Evolutionary conservation across 1,140 invertebrate species (phyloP), one percentile per base, ranked within the genome.

Genomic region (Dendrolimus punctatus): DNA sequence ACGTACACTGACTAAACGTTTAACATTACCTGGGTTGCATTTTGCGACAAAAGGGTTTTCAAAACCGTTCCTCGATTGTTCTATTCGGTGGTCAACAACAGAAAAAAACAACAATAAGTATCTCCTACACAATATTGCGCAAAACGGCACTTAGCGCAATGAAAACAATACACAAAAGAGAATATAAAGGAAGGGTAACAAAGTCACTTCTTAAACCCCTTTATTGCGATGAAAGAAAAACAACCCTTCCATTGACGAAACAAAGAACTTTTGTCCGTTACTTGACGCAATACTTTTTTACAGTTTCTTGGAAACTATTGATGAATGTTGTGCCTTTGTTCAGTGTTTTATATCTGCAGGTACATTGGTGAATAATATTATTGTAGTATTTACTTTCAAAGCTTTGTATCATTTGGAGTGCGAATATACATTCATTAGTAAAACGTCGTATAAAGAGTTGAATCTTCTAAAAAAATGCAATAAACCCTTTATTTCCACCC

Each of bases 161-260:
- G 60, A 55, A 23, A 23, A 23, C 23, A 23, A 23, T 23, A 23
- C 23, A 23, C 23, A 62, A 73, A 69, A 65, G 67, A 58, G 51
- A 56, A 64, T 76, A 78, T 72, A 73, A 80, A 77, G 72, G 71
- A 77, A 73, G 74, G 69, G 68, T 73, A 66, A 78, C 74, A 78
- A 80, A 74, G 61, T 61, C 62, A 53, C 49, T 62, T 58, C 62
- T 64, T 57, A 70, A 81, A 77, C 66, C 74, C 77, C 75, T 82
- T 80, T 73, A 76, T 76, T 72, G 58, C 55, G 62, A 66, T 73
- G 58, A 60, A 76, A 80, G 74, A 78, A 77, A 76, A 84, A 77
- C 76, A 86, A 86, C 83, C 83, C 80, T 83, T 82, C 72, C 62
- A 73, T 82, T 77, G 58, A 73, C 60, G 43, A 70, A 64, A 66